Evolutionary conservation across 2,797 vertebrate species (phyloP).

Genomic region (Sebastes itinus): DNA sequence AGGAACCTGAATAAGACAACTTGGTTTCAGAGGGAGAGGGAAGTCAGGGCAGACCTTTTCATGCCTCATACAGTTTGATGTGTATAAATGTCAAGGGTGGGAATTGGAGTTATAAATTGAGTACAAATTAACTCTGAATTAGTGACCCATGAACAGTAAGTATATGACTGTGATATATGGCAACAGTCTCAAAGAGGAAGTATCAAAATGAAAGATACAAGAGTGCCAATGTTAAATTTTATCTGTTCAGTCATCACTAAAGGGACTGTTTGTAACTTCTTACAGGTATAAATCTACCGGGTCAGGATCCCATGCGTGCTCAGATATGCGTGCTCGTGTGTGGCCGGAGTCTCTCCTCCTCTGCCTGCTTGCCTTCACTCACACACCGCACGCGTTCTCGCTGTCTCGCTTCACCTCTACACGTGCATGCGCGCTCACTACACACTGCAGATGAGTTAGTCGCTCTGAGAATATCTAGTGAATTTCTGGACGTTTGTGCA

Average conservation of each 20-base stretch:
- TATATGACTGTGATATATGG: not conserved
- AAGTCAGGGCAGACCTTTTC: conserved; percentile 12
- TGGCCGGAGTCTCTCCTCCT: too few species aligned
- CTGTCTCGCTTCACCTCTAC: too few species aligned
- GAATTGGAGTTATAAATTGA: not conserved
- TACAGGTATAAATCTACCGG: too few species aligned
- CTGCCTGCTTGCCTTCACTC: too few species aligned
- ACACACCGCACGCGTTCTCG: too few species aligned
- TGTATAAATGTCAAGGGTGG: conserved; percentile 18
- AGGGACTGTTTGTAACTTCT: too few species aligned
- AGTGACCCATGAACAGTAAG: not conserved
- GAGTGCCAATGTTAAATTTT: not conserved
- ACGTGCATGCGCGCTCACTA: too few species aligned
- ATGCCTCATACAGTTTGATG: conserved; percentile 10
- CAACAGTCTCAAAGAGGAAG: not conserved
- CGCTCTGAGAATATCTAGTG: too few species aligned
- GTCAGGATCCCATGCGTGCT: too few species aligned
- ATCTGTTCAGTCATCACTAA: not conserved
- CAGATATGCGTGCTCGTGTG: too few species aligned
- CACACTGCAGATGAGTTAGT: too few species aligned
- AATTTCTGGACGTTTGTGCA: too few species aligned
- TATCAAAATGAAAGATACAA: not conserved
- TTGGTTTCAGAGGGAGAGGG: not conserved
- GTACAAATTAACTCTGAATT: conserved; percentile 3
- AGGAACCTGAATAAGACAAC: conserved; percentile 8